These are phyloP conservation scores for Pagetopsis macropterus DNA, from an alignment of 2,797 vertebrate genomes.

Conservation along the genomic window DNA sequence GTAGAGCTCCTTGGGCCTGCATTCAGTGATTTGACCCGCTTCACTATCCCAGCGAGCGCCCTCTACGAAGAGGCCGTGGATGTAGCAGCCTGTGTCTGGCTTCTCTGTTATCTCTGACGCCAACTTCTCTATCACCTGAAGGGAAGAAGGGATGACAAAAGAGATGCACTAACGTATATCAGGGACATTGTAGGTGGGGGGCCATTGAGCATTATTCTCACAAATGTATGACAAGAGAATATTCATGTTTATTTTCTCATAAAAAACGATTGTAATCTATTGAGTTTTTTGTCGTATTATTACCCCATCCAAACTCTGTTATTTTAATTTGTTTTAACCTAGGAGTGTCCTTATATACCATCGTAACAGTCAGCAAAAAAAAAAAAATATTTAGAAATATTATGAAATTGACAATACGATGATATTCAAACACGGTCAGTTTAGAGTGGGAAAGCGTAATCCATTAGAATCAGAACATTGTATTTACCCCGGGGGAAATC, in stretches of 20 bases:
- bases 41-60: constrained; percentile 88
- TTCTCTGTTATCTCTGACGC: constrained; percentile 74
- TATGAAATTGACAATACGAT: neutral
- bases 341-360: no score
- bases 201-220: no score
- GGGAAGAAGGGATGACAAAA: neutral
- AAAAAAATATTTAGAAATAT: neutral
- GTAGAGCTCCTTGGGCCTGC: constrained; percentile 90
- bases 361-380: neutral
- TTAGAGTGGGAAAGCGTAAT: neutral
- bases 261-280: no score
- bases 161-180: neutral
- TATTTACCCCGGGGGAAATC: no score
- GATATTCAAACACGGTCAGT: neutral
- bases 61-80: constrained; percentile 91
- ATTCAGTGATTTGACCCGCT: constrained; percentile 77
- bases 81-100: constrained; percentile 87
- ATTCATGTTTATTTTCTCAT: no score
- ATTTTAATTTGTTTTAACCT: no score
- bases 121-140: constrained; percentile 82
- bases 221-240: no score
- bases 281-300: no score
- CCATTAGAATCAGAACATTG: no score
- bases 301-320: no score
- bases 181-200: no score